phyloP scores from a whole-genome alignment of 2,888 invertebrate species.

The Geotrupes spiniger region DNA sequence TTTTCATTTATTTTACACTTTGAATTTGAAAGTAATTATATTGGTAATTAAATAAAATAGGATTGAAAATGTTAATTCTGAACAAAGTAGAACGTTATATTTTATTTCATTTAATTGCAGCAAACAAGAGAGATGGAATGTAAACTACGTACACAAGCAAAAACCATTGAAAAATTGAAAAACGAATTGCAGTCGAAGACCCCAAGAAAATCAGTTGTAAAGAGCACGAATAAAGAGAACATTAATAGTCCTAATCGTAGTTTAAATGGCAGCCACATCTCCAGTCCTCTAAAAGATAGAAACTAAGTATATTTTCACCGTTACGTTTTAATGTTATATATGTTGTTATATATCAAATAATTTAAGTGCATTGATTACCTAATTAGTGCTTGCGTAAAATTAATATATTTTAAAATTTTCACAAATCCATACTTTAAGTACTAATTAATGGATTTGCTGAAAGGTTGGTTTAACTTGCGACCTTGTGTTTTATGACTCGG shows the following conservation, averaged over 20 bases:
- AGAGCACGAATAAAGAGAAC: slow-evolving; percentile 53
- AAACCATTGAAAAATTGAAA: slow-evolving; percentile 49
- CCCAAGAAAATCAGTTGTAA: slow-evolving; percentile 39
- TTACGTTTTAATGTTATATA: slow-evolving; percentile 3
- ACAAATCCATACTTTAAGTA: no score
- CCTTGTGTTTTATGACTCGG: no score
- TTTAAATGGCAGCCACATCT: slow-evolving; percentile 36
- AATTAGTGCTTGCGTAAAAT: no score
- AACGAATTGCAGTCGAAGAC: slow-evolving; percentile 39
- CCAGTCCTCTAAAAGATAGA: slow-evolving; percentile 51
- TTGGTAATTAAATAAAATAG: no score
- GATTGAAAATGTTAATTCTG: no score
- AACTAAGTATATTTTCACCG: slow-evolving; percentile 38
- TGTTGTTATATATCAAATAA: no score
- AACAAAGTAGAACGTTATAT: no score
- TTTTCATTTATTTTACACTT: background rate
- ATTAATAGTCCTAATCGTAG: slow-evolving; percentile 41
- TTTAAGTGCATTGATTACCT: no score
- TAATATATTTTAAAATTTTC: no score
- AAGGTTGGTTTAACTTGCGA: no score
- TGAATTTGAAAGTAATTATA: no score
- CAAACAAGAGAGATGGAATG: slow-evolving; percentile 38
- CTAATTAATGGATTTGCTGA: no score
- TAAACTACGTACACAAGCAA: slow-evolving; percentile 40
- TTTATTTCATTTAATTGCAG: slow-evolving; percentile 38